Evolutionary conservation across 1,140 invertebrate species (phyloP), one percentile per base, ranked within the genome.

Genomic region (Chrysomallon squamiferum): DNA sequence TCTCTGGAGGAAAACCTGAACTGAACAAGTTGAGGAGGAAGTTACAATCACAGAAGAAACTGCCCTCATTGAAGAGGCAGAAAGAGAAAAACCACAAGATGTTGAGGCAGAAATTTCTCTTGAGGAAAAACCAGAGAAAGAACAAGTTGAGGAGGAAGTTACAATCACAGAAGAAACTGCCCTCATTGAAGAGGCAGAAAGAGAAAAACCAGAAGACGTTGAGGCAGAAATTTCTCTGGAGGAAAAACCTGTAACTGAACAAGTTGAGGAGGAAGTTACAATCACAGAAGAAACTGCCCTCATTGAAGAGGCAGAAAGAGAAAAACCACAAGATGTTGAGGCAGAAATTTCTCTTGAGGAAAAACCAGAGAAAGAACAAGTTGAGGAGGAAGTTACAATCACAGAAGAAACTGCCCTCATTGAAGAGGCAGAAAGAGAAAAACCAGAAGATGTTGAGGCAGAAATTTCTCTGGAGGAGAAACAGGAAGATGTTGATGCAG

Each of bases 391-490:
- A 29, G 50, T 69, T 43, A 52, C 56, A 22, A 60, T 59, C 56
- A 67, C 65, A 25, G 52, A 72, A 33, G 49, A 54, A 25, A 29
- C 41, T 65, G 15, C 15, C 52, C n/a, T n/a, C n/a, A n/a, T 45
- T 47, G 58, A 58, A 57, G 65, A 58, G 25, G 59, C 52, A 29
- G 61, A 62, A 59, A 65, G 22, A n/a, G n/a, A n/a, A n/a, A n/a
- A 71, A 45, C 35, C 63, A 32, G 64, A 67, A 32, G 63, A 60
- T 35, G 70, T 61, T 62, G 73, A 70, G 54, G 66, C 47, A 18
- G 61, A 20, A 32, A 29, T 64, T 56, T 49, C 45, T 3, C n/a
- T 64, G n/a, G 27, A 49, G 15, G 62, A 64, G 25, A 45, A 60
- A 54, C 54, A 30, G 20, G 56, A 68, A 35, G 73, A 72, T 38